These are phyloP conservation scores for Trematomus bernacchii DNA, from an alignment of 2,797 vertebrate genomes.

Conservation along the genomic window DNA sequence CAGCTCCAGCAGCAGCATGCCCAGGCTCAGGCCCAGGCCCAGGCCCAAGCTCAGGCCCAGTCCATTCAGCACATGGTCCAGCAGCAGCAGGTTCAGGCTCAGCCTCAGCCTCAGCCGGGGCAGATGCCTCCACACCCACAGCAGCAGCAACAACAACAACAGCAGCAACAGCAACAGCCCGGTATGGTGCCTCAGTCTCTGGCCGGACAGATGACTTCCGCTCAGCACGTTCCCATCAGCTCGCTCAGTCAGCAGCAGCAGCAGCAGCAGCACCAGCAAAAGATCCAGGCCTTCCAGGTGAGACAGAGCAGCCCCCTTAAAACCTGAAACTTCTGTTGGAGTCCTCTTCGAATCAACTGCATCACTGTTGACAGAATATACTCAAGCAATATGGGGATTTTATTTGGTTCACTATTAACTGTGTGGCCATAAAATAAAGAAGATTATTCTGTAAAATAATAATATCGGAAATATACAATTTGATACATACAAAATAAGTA, in stretches of 20 bases:
- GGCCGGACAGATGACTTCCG: slow-evolving; percentile 86
- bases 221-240: slow-evolving; percentile 87
- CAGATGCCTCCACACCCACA: slow-evolving; percentile 89
- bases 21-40: slow-evolving; percentile 45
- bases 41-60: slow-evolving; percentile 58
- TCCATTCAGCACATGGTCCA: slow-evolving; percentile 86
- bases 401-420: too few relatives aligned
- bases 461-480: too few relatives aligned
- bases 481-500: too few relatives aligned
- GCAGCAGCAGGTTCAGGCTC: slow-evolving; percentile 70
- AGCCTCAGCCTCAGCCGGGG: slow-evolving; percentile 72
- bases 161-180: slow-evolving; percentile 69
- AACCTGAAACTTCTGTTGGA: too few relatives aligned
- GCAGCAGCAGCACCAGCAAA: slow-evolving; percentile 84
- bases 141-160: slow-evolving; percentile 37
- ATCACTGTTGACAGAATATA: too few relatives aligned
- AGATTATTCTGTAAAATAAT: too few relatives aligned
- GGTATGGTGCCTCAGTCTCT: slow-evolving; percentile 89
- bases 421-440: too few relatives aligned
- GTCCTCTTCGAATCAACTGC: too few relatives aligned
- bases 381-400: too few relatives aligned
- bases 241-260: slow-evolving; percentile 84
- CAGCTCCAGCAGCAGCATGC: slow-evolving; percentile 71
- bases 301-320: slow-evolving; percentile 22
- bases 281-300: slow-evolving; percentile 89